phyloP scores from a whole-genome alignment of 2,888 invertebrate genomes.

The Amitus sp. region DNA sequence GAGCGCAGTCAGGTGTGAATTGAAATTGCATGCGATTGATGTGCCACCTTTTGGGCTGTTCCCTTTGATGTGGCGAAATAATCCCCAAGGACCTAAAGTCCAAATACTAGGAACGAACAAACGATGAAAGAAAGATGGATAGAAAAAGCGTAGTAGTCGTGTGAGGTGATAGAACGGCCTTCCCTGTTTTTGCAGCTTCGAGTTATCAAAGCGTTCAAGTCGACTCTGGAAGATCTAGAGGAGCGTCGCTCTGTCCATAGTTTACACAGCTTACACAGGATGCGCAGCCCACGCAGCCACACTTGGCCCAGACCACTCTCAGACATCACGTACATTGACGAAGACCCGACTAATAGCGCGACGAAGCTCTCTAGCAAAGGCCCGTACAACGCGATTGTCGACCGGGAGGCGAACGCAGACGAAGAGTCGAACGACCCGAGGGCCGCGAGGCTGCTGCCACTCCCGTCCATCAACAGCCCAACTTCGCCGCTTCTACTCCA shows the following conservation, averaged over 20 bases:
- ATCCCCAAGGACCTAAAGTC: too few species aligned
- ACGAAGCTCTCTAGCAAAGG: slow-evolving; percentile 66
- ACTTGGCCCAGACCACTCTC: slow-evolving; percentile 79
- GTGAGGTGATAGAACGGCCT: slow-evolving; percentile 63
- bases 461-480: slow-evolving; percentile 53
- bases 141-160: slow-evolving; percentile 57
- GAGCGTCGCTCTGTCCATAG: slow-evolving; percentile 99
- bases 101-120: too few species aligned
- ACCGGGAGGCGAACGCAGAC: slow-evolving; percentile 67
- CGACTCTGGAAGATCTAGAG: slow-evolving; percentile 98
- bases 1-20: slow-evolving; percentile 38
- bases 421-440: slow-evolving; percentile 51
- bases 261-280: slow-evolving; percentile 92
- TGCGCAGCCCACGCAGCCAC: slow-evolving; percentile 81
- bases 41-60: slow-evolving; percentile 22
- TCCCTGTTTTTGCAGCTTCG: slow-evolving; percentile 94
- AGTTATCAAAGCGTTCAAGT: slow-evolving; percentile 99
- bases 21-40: slow-evolving; percentile 35
- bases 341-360: slow-evolving; percentile 69
- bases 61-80: too few species aligned
- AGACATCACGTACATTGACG: slow-evolving; percentile 88
- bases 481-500: slow-evolving; percentile 61
- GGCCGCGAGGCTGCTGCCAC: slow-evolving; percentile 50
- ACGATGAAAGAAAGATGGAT: slow-evolving; percentile 38
- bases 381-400: slow-evolving; percentile 79